Evolutionary conservation across 37 sponge, comb jelly and placozoan species (phyloP).

Genomic region (Chondrilla cf. caribensis): DNA sequence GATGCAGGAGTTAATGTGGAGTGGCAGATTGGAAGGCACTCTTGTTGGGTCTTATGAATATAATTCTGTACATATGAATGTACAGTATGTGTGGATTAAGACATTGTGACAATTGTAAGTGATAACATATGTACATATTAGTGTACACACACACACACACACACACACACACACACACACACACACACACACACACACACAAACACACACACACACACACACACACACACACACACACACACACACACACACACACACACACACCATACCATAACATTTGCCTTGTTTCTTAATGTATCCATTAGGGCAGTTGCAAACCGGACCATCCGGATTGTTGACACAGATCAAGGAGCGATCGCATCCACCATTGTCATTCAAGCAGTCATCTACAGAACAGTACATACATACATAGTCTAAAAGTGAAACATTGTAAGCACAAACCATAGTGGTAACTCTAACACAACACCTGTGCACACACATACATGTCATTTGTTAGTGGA

Average conservation of each 20-base stretch:
- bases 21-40: too few species aligned
- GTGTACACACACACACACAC: conserved; percentile 11
- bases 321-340: conserved; percentile 4
- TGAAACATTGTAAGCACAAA: background rate
- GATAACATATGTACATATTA: too few species aligned
- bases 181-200: conserved; percentile 17
- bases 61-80: too few species aligned
- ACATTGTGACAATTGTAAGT: too few species aligned
- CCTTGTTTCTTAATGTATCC: too few species aligned
- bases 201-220: background rate
- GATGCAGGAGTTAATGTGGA: too few species aligned
- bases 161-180: conserved; percentile 22
- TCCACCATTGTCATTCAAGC: background rate
- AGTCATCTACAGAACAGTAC: background rate
- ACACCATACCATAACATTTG: background rate
- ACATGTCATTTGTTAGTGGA: background rate
- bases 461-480: background rate
- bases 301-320: background rate
- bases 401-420: background rate
- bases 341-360: background rate
- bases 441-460: background rate
- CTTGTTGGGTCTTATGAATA: too few species aligned
- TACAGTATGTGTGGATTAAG: too few species aligned
- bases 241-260: conserved; percentile 17
- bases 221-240: conserved; percentile 17